Evolutionary conservation across 2,113 vertebrate species (phyloP), one percentile per base, ranked within the genome.

Genomic region (Apodemus sylvaticus): DNA sequence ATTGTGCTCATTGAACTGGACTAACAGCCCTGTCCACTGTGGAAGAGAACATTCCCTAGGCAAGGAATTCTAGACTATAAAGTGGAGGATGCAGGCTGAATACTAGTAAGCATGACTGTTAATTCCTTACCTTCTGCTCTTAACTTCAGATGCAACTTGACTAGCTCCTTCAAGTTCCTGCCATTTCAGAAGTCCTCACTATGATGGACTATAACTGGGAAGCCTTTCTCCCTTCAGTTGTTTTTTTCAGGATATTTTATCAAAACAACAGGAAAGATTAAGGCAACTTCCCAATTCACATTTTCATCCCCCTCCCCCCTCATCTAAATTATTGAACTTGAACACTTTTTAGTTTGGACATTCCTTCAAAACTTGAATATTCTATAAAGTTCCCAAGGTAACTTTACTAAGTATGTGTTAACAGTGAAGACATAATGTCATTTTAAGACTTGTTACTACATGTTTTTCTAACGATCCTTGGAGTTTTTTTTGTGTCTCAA

Each of bases 401-500:
- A 62, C 26, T 89, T 96, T 79, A 90, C 11, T 82, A 53, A 94
- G 66, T 55, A n/a, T 81, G 71, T 81, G 36, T 51, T 94, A 79
- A 85, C n/a, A 29, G 6, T 64, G 74, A 11, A 83, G 78, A 74
- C 42, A 93, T 88, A 83, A 91, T 89, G 90, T 90, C 85, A 90
- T 93, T 83, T 83, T 64, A 74, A 71, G 24, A 93, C 74, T 83
- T 88, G 85, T 81, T 95, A 55, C 85, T 77, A 60, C n/a, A 62
- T 62, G 71, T 62, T 66, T 93, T 93, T 64, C 64, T 79, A 62
- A 91, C 79, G 89, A 24, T 91, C 36, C 39, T 89, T 17, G 68
- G 42, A 76, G 36, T 14, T n/a, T 51, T 90, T 90, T 93, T 89
- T 64, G 79, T 89, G 82, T 87, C 68, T 97, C 87, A 70, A 92